These are phyloP conservation scores for Ceratotherium simum DNA, from an alignment of 2,113 vertebrate species.

Conservation along the genomic window DNA sequence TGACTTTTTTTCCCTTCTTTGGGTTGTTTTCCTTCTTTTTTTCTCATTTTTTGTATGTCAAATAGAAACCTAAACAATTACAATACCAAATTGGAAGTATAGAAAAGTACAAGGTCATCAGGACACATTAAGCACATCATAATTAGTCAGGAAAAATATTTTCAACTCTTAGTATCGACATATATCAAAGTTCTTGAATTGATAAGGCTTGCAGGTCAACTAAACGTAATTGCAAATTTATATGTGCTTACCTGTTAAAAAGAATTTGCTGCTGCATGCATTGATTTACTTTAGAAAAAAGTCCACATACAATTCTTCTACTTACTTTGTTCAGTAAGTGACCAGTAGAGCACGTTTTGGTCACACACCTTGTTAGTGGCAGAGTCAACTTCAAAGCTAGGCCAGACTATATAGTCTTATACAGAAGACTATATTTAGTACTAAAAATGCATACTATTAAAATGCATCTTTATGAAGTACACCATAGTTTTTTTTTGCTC, in stretches of 20 bases:
- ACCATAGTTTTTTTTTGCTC: not conserved
- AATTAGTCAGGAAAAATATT: conserved; percentile 3
- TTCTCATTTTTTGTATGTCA: not conserved
- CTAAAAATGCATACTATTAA: not conserved
- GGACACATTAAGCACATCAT: not conserved
- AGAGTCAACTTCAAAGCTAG: not conserved
- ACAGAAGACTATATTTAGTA: not conserved
- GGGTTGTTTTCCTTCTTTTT: not conserved
- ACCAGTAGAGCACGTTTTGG: not conserved
- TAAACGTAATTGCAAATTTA: conserved; percentile 24
- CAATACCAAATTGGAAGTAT: not conserved
- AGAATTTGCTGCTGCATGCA: not conserved
- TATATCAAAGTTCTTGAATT: not conserved
- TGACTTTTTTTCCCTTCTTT: not conserved
- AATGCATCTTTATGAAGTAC: not conserved
- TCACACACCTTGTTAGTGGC: not conserved
- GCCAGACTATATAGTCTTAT: too few relatives aligned
- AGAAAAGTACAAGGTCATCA: not conserved
- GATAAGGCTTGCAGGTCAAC: not conserved
- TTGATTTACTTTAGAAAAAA: conserved; percentile 10
- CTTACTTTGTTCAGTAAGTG: not conserved
- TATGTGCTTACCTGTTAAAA: not conserved
- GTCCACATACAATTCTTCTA: not conserved
- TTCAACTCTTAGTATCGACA: conserved; percentile 24
- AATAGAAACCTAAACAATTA: not conserved